Conservation (phyloP, 2,113 vertebrate species). For the Capricornis sumatraensis region DNA sequence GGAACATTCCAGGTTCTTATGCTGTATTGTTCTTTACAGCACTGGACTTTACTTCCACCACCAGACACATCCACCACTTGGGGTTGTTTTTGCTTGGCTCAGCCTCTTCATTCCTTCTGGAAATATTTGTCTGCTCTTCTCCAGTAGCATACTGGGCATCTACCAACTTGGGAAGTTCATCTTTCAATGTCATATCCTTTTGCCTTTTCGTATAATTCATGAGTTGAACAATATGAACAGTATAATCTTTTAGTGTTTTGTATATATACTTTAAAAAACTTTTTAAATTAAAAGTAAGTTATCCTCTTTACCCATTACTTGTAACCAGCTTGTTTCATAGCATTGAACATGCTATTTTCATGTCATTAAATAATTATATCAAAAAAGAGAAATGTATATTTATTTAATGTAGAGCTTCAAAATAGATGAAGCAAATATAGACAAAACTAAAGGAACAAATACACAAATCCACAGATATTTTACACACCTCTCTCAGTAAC, state of each 20-base stretch:
- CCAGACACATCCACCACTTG: background rate
- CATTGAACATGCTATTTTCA: background rate
- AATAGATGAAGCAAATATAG: background rate
- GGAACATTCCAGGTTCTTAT: background rate
- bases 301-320: background rate
- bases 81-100: background rate
- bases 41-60: background rate
- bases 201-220: background rate
- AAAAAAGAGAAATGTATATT: background rate
- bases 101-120: background rate
- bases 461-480: background rate
- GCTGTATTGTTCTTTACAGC: background rate
- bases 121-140: background rate
- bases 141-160: background rate
- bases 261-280: background rate
- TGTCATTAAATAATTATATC: background rate
- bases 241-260: background rate
- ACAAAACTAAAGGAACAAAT: background rate
- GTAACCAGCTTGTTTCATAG: background rate
- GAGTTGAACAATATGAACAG: background rate
- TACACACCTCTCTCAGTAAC: background rate
- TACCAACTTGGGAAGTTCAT: background rate
- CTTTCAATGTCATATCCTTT: background rate
- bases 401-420: background rate
- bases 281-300: background rate